A percentile compares a stretch with the other conserved stretches of the same genome.
Conservation (phyloP, 2,888 invertebrate species). For the Slavum lentiscoides region DNA sequence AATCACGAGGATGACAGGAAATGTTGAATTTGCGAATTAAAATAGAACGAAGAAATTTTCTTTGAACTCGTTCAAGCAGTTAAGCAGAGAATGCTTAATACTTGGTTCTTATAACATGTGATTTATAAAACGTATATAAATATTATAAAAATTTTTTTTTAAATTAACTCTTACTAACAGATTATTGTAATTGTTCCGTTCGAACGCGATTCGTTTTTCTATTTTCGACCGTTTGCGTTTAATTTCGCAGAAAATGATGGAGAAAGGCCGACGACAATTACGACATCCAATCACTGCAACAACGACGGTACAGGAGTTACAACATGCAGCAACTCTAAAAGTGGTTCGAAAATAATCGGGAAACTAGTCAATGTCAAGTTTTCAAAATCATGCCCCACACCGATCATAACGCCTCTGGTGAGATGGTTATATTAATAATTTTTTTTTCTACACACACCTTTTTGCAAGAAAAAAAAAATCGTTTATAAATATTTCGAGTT, state of each 20-base stretch:
- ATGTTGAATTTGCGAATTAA: no score
- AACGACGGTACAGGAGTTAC: not conserved
- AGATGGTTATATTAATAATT: not conserved
- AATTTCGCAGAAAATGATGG: constrained; percentile 33
- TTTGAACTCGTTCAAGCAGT: no score
- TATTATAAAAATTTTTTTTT: no score
- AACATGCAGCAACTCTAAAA: not conserved
- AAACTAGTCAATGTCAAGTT: constrained; percentile 41
- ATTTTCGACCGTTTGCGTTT: not conserved
- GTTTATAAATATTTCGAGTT: not conserved
- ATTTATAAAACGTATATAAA: no score
- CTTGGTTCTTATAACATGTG: no score
- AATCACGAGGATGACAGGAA: no score
- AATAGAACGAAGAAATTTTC: no score
- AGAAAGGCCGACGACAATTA: not conserved
- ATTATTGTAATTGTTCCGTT: no score
- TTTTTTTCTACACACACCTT: not conserved
- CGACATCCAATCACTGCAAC: not conserved
- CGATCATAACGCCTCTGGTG: constrained; percentile 43
- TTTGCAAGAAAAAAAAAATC: not conserved
- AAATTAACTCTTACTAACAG: no score
- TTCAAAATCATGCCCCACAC: constrained; percentile 23
- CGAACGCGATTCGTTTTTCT: no score
- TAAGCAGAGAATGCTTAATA: no score
- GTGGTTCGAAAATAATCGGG: constrained; percentile 24